Evolutionary conservation across 1,140 invertebrate species (phyloP).

Genomic region (Temnothorax curvispinosus): DNA sequence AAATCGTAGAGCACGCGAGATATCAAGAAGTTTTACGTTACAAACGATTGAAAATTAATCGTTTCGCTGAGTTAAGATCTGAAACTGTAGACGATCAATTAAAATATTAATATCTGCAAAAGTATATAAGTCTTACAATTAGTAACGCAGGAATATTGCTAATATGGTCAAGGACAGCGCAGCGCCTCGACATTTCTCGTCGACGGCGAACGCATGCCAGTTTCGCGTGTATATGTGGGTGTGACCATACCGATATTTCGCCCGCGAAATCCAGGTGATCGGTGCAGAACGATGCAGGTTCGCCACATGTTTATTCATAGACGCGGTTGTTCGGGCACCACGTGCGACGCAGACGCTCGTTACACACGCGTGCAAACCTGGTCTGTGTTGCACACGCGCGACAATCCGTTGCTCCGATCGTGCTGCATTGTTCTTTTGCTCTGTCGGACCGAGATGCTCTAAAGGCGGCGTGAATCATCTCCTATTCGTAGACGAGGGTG

Average conservation of each 20-base stretch:
- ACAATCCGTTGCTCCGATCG: conserved; percentile 1
- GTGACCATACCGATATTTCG: not conserved
- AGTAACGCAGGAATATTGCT: not conserved
- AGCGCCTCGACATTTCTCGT: not conserved
- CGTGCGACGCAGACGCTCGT: conserved; percentile 53
- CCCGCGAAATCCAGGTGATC: conserved; percentile 8
- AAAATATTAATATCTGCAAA: not conserved
- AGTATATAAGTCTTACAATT: not conserved
- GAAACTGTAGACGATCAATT: not conserved
- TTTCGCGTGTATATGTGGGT: not conserved
- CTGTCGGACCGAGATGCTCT: not conserved
- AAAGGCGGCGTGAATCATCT: conserved; percentile 60
- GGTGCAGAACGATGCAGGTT: conserved; percentile 10
- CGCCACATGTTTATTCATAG: conserved; percentile 60
- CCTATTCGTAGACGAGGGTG: conserved; percentile 58
- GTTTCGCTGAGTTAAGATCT: not conserved
- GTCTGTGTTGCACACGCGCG: not conserved
- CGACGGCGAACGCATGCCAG: not conserved
- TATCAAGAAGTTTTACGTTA: not conserved
- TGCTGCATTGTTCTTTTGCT: conserved; percentile 57
- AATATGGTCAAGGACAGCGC: not conserved
- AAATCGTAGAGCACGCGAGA: not conserved
- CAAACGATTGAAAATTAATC: not conserved
- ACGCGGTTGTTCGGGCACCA: not conserved
- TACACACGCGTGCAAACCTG: not conserved